Conservation (phyloP, 1,140 invertebrate species). For the Drosophila persimilis region DNA sequence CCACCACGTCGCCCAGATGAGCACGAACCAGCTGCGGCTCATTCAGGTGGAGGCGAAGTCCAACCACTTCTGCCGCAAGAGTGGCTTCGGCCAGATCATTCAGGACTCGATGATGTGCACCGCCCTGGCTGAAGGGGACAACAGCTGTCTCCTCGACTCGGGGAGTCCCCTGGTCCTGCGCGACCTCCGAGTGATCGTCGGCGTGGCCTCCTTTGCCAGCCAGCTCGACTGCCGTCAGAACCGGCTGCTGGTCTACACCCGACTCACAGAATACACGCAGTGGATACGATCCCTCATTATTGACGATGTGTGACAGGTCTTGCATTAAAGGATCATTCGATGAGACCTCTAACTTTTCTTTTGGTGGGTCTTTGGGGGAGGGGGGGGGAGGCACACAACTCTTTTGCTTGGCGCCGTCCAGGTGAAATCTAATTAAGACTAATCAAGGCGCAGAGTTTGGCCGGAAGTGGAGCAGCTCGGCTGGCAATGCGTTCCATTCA, state of each 20-base stretch:
- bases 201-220: slow-evolving; percentile 32
- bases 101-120: slow-evolving; percentile 14
- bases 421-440: slow-evolving; percentile 76
- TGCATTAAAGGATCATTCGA: too few relatives aligned
- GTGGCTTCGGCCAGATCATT: slow-evolving; percentile 16
- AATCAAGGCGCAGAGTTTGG: slow-evolving; percentile 58
- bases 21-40: slow-evolving; percentile 8
- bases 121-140: slow-evolving; percentile 8
- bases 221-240: slow-evolving; percentile 8
- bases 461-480: slow-evolving; percentile 52
- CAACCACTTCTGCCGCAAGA: neutral
- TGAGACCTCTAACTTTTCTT: neutral
- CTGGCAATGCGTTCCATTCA: slow-evolving; percentile 51
- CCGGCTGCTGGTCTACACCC: slow-evolving; percentile 22
- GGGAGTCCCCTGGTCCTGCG: slow-evolving; percentile 34
- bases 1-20: slow-evolving; percentile 1
- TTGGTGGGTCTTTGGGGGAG: neutral
- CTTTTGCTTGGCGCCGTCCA: slow-evolving; percentile 15
- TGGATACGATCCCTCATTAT: slow-evolving; percentile 16
- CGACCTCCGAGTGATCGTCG: neutral
- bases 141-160: slow-evolving; percentile 30
- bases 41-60: slow-evolving; percentile 7
- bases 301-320: too few relatives aligned
- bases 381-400: neutral
- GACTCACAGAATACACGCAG: slow-evolving; percentile 6